Evolutionary conservation across 2,888 invertebrate genomes (phyloP), one percentile per base, ranked within the genome.

Genomic region (Tetragonisca angustula): DNA sequence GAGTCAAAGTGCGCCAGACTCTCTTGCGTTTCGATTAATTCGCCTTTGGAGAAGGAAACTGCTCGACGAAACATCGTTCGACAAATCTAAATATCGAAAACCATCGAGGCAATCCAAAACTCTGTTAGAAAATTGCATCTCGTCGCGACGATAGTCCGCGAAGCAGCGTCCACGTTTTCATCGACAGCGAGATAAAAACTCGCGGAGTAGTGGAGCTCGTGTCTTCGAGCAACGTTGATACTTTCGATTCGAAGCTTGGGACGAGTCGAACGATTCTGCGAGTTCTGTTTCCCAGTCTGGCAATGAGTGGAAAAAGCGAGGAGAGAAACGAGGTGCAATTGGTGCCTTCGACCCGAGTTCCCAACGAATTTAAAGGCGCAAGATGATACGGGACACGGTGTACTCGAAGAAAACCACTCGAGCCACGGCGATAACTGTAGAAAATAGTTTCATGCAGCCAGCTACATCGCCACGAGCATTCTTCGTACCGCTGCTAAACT

Each of bases 391-490:
- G 13, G 49, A 77, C 54, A 56, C 56, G 49, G 19, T 24, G 3
- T 54, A 17, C 50, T 72, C 19, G 49, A 49, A 78, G 56, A 11
- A 43, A 78, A 65, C 78, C 64, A 50, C 67, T 54, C 19, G 9
- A 19, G 24, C 6, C 4, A 0, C 43, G 43, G 27, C 54, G 72
- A 65, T 72, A 78, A 78, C 72, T 72, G 65, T 59, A n/a, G 65
- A 50, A 72, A 78, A 72, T 72, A 78, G 78, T 78, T 72, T 59
- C 78, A 21, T 56, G 65, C 62, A 32, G 64, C 64, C 56, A 24
- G 24, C 19, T 65, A 21, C 72, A 72, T 32, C 36, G 24, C 70
- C 49, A 24, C 56, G 56, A 72, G 56, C 56, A 56, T 72, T 43
- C 64, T 43, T 77, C 71, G 43, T 59, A 17, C 15, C 4, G 6